These are phyloP conservation scores for Micromesistius poutassou DNA, from an alignment of 2,797 vertebrate genomes.

Conservation along the genomic window DNA sequence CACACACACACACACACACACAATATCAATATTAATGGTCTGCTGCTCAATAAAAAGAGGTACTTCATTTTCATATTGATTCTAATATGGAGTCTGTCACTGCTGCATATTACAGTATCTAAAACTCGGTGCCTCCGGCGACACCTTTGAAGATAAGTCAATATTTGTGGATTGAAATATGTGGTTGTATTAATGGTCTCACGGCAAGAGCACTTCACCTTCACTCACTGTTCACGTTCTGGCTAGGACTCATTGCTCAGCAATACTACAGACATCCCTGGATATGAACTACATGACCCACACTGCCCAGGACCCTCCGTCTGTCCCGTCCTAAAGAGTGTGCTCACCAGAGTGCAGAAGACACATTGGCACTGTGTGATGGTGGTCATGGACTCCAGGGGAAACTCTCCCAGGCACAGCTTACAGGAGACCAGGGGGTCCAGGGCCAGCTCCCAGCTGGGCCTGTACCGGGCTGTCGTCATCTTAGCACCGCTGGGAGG, in stretches of 20 bases:
- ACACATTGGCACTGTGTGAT: slow-evolving; percentile 97
- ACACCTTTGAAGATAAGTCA: background rate
- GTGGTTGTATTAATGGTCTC: background rate
- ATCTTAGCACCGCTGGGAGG: slow-evolving; percentile 74
- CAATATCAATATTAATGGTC: slow-evolving; percentile 23
- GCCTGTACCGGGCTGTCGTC: slow-evolving; percentile 92
- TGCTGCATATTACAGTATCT: background rate
- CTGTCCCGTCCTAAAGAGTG: too few species aligned
- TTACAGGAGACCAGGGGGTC: slow-evolving; percentile 97
- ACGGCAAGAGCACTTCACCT: background rate
- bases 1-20: slow-evolving; percentile 16
- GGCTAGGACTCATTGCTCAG: background rate
- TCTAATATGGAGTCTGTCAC: background rate
- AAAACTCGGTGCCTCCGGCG: background rate
- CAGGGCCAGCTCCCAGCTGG: slow-evolving; percentile 95
- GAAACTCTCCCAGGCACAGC: slow-evolving; percentile 96
- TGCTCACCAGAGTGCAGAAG: slow-evolving; percentile 95
- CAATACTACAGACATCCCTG: background rate
- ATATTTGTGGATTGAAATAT: background rate
- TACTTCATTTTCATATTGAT: background rate
- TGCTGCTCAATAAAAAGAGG: slow-evolving; percentile 10
- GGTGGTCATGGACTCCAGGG: slow-evolving; percentile 96
- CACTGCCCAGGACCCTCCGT: background rate
- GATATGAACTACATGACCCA: background rate
- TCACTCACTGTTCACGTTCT: background rate